Evolutionary conservation across 2,113 vertebrate genomes (phyloP).

Genomic region (Brevimyrus niger): DNA sequence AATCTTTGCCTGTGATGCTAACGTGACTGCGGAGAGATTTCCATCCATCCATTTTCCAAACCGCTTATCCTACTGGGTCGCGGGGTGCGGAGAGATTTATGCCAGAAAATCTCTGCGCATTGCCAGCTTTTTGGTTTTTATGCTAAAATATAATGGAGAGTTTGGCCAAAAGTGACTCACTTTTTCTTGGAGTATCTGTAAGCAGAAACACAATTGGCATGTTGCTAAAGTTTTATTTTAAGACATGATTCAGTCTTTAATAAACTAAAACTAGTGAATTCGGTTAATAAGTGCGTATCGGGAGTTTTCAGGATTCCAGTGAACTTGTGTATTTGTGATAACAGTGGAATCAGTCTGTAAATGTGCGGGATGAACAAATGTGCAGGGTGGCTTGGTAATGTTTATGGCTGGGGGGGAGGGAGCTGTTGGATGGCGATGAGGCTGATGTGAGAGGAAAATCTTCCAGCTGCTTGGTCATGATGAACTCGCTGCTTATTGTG

Average conservation of each 20-base stretch:
- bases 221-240: neutral
- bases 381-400: neutral
- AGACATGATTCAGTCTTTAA: neutral
- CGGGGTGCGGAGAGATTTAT: neutral
- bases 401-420: neutral
- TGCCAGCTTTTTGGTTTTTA: neutral
- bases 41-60: too few relatives aligned
- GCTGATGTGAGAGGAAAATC: neutral
- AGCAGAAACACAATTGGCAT: neutral
- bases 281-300: neutral
- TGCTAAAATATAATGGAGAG: neutral
- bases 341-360: neutral
- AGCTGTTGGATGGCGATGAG: neutral
- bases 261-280: neutral
- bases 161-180: neutral
- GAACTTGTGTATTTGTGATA: neutral
- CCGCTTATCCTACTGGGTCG: too few relatives aligned
- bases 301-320: neutral
- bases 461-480: neutral
- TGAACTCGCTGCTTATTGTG: neutral
- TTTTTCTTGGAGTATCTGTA: slow-evolving; percentile 9
- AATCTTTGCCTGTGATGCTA: neutral
- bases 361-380: neutral
- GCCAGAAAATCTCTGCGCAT: neutral
- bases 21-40: neutral